phyloP scores from a whole-genome alignment of 23 tunicate species.

The Ascidia mentula region DNA sequence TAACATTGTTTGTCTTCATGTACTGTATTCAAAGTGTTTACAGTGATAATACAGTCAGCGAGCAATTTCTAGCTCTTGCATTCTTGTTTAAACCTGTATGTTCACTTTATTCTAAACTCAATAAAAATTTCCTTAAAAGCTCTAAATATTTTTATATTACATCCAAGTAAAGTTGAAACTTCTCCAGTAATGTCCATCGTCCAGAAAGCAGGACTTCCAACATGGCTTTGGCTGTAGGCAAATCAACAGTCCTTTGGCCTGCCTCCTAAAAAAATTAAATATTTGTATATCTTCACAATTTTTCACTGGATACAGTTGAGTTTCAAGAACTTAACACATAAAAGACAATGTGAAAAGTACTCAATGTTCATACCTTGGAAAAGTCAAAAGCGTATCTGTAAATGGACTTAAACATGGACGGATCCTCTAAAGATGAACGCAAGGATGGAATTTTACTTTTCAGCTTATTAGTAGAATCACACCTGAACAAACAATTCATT shows the following conservation, averaged over 20 bases:
- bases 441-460: conserved; percentile 31
- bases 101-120: too few relatives aligned
- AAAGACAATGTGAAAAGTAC: background rate
- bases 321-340: too few relatives aligned
- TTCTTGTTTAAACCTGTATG: too few relatives aligned
- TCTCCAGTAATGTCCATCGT: conserved; percentile 43
- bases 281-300: background rate
- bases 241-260: conserved; percentile 67
- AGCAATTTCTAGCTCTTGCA: too few relatives aligned
- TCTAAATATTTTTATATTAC: conserved; percentile 20
- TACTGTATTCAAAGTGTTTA: too few relatives aligned
- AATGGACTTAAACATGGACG: conserved; percentile 44
- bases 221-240: conserved; percentile 57
- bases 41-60: too few relatives aligned
- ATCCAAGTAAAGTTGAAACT: conserved; percentile 40
- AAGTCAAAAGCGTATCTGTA: conserved; percentile 82
- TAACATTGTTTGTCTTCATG: too few relatives aligned
- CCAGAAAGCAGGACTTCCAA: conserved; percentile 32
- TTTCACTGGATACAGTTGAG: background rate
- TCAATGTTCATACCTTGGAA: conserved; percentile 31
- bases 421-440: conserved; percentile 40
- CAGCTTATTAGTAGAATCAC: conserved; percentile 45
- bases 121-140: too few relatives aligned
- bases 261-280: conserved; percentile 36
- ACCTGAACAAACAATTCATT: conserved; percentile 25